Evolutionary conservation across 2,797 vertebrate species (phyloP), one percentile per base, ranked within the genome.

Genomic region (Hybognathus amarus): DNA sequence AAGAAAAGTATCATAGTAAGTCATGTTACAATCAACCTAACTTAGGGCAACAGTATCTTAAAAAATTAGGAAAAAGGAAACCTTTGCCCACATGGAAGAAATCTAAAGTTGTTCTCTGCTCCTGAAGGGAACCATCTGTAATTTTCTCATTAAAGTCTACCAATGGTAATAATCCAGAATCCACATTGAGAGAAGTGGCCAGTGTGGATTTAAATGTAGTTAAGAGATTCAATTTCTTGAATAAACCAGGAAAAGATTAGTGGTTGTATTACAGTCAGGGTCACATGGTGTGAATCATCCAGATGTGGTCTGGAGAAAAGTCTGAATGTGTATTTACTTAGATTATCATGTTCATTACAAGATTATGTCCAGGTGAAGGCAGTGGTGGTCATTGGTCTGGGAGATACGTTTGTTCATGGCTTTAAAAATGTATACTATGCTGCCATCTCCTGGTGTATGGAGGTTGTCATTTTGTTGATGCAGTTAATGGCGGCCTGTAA

Each of bases 371-470:
- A 56, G 24, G 24, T 59, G 24, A 69, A 30, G 5, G 24, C 56
- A 17, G 54, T 61, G 15, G 27, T 64, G 27, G 6, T 63, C 36
- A 36, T 52, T 33, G 12, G 1, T 71, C 36, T 59, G 50, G n/a
- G 36, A 59, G 50, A 36, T 52, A 8, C 33, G 24, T 42, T 24
- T 50, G 18, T 54, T 64, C n/a, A 36, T 11, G 6, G 6, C 18
- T 40, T 33, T 6, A 27, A 73, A 85, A 79, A 56, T 52, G 17
- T 71, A 40, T 81, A 59, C 73, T 85, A 40, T 89, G 85, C 86
- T 87, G 83, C 86, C 88, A 86, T 87, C 88, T 87, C 11, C 83
- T 89, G 88, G 47, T 47, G 64, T 22, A 22, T 18, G 4, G 2
- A 45, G 63, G 47, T 69, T 78, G 6, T 42, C 3, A 56, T 68